Evolutionary conservation across 2,888 invertebrate genomes (phyloP).

Genomic region (Philhelius pedissequus): DNA sequence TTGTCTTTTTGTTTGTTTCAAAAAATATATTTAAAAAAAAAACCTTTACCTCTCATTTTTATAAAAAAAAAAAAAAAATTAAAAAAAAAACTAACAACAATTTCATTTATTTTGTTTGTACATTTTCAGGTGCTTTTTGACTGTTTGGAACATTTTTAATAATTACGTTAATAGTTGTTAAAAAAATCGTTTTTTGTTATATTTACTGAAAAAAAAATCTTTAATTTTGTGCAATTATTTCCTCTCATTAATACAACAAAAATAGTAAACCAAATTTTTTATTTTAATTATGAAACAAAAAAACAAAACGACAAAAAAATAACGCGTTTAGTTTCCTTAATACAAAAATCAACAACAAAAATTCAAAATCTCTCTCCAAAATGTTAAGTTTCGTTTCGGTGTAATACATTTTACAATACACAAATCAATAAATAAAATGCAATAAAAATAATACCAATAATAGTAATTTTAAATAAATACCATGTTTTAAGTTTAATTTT

Average conservation of each 20-base stretch:
- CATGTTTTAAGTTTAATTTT: constrained; percentile 40
- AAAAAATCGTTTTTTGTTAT: constrained; percentile 77
- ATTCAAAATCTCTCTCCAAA: constrained; percentile 65
- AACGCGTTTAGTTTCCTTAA: constrained; percentile 55
- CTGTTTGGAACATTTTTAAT: constrained; percentile 79
- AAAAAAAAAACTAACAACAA: background rate
- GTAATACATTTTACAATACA: constrained; percentile 63
- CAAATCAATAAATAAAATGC: constrained; percentile 66
- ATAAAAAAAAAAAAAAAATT: background rate
- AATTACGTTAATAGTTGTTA: constrained; percentile 79
- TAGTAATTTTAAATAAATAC: constrained; percentile 33
- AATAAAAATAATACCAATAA: constrained; percentile 69
- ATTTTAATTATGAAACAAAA: constrained; percentile 35
- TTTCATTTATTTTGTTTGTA: constrained; percentile 6
- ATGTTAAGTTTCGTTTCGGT: constrained; percentile 69
- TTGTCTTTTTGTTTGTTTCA: background rate
- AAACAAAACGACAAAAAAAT: constrained; percentile 18
- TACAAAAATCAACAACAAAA: constrained; percentile 63
- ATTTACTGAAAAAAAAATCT: constrained; percentile 76
- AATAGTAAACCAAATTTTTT: constrained; percentile 60
- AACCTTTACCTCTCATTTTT: background rate
- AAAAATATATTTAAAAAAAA: background rate
- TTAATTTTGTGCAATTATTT: constrained; percentile 67
- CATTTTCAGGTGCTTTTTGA: constrained; percentile 78
- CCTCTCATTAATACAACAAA: constrained; percentile 47